phyloP scores from a whole-genome alignment of 2,888 invertebrate species.

The Patella caerulea region DNA sequence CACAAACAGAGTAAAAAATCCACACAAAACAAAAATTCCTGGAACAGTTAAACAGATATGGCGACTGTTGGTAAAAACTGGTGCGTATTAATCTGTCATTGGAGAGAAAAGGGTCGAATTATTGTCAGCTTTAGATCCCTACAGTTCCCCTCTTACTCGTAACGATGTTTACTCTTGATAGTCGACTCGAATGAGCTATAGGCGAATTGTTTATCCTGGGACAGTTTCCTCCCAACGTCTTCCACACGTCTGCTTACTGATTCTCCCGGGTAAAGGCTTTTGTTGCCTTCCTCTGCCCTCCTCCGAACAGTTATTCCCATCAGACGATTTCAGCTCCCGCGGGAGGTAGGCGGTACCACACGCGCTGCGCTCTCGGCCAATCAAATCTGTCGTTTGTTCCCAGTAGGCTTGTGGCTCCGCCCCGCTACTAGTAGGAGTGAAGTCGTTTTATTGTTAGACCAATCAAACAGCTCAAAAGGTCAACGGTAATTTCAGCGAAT shows the following conservation, averaged over 20 bases:
- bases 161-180: not conserved
- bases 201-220: constrained; percentile 9
- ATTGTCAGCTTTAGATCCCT: not conserved
- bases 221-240: constrained; percentile 2
- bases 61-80: not conserved
- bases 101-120: not conserved
- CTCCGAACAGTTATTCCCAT: constrained; percentile 42
- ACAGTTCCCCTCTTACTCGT: not conserved
- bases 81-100: not conserved
- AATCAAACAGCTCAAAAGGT: constrained; percentile 46
- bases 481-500: constrained; percentile 41
- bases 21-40: constrained; percentile 5
- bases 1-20: constrained; percentile 7
- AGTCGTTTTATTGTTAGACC: constrained; percentile 35
- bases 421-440: constrained; percentile 35
- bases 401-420: constrained; percentile 31
- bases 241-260: constrained; percentile 5
- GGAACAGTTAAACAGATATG: not conserved
- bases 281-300: constrained; percentile 62
- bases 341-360: constrained; percentile 33
- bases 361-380: constrained; percentile 36
- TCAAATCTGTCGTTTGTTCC: constrained; percentile 32
- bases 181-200: not conserved
- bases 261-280: constrained; percentile 66
- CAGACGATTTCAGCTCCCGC: constrained; percentile 38